Evolutionary conservation across 2,113 vertebrate species (phyloP), one percentile per base, ranked within the genome.

Genomic region (Oriolus oriolus): DNA sequence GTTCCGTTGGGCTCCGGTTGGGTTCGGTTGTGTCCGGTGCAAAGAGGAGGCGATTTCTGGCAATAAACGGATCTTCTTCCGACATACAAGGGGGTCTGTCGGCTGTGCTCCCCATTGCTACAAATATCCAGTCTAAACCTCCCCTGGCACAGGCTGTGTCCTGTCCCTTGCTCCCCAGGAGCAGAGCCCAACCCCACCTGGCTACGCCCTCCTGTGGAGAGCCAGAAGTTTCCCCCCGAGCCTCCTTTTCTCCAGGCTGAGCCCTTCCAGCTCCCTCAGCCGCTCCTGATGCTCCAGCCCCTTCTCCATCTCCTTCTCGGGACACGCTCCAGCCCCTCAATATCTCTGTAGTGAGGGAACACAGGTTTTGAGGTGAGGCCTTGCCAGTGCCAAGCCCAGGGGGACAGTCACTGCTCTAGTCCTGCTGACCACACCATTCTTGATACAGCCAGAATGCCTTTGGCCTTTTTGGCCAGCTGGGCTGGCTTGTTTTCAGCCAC

Each of bases 161-260:
- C 20, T 60, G 2, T 54, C 2, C 3, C 31, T 50, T 82, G 3
- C n/a, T 74, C n/a, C 20, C 16, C 63, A 44, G 22, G 50, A 59
- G 6, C 13, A 61, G 27, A 77, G 21, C 31, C 50, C 0, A 1
- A 22, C 3, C 3, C 6, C 14, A 5, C 3, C 15, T 9, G 0
- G 6, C 22, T 70, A 27, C 9, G 16, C 2, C 8, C 22, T 64
- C n/a, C n/a, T 70, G 33, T 12, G 13, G 7, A 53, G 27, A 76
- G 63, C 3, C 5, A 8, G 2, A 8, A 49, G 56, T 9, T 59
- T 2, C 16, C 9, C 7, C 45, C 15, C 37, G 14, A 66, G n/a
- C 52, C 31, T 81, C 28, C 23, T 82, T 26, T 65, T 54, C 24
- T 82, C 20, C 33, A 66, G 64, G 3, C 41, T 60, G n/a, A 90